These are phyloP conservation scores for Trachymyrmex cornetzi DNA, from an alignment of 1,140 invertebrate genomes.

Conservation along the genomic window DNA sequence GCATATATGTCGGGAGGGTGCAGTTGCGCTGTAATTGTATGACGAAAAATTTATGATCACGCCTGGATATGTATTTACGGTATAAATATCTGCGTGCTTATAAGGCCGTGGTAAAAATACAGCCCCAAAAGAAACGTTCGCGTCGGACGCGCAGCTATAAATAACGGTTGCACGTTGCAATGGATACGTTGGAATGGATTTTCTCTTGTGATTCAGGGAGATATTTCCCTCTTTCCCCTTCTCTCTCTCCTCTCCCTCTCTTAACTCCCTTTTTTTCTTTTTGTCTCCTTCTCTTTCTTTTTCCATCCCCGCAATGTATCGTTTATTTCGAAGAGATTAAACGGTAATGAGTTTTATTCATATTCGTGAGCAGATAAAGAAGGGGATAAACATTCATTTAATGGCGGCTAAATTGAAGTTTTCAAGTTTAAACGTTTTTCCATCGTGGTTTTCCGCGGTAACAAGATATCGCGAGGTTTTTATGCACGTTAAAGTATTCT, in stretches of 20 bases:
- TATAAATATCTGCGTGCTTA: conserved; percentile 61
- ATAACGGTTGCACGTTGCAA: conserved; percentile 35
- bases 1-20: neutral
- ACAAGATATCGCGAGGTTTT: conserved; percentile 7
- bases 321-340: conserved; percentile 37
- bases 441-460: neutral
- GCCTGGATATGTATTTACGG: conserved; percentile 44
- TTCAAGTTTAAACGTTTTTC: neutral
- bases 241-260: no score
- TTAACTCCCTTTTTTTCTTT: neutral
- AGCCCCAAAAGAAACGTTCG: conserved; percentile 31
- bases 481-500: neutral
- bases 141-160: conserved; percentile 37
- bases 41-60: conserved; percentile 52
- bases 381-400: conserved; percentile 41
- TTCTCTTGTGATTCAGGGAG: conserved; percentile 40
- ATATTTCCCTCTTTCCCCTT: neutral
- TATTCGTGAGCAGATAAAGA: conserved; percentile 17
- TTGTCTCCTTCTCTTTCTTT: neutral
- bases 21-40: conserved; percentile 51
- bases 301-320: neutral
- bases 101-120: conserved; percentile 56
- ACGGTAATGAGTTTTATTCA: conserved; percentile 54
- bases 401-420: conserved; percentile 40
- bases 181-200: conserved; percentile 48